Evolutionary conservation across 2,113 vertebrate genomes (phyloP), one percentile per base, ranked within the genome.

Genomic region (Mohoua ochrocephala): DNA sequence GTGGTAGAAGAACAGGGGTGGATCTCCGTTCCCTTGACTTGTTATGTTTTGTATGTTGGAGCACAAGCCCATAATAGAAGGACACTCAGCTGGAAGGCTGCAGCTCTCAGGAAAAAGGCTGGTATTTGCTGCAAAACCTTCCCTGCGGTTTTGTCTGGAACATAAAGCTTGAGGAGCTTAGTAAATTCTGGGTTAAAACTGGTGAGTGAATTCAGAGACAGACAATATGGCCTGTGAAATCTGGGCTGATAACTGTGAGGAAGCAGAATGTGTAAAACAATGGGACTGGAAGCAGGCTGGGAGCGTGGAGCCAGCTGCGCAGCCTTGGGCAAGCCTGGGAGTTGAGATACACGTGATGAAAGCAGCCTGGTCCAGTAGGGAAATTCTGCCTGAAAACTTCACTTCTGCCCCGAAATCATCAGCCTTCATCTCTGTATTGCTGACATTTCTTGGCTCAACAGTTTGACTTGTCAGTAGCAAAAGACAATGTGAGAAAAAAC

Each of bases 401-500:
- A 37, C 45, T 65, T 41, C 42, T 91, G 79, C 67, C 64, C 59
- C 74, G 56, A 76, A 93, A 67, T 96, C 81, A 82, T 79, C 47
- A 87, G 80, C 59, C 91, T 89, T 89, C 82, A 73, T 93, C 59
- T 97, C 68, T 69, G 4, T 33, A 31, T 80, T 33, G 47, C 45
- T 96, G 93, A 95, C 61, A 83, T 68, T 89, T 94, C 73, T 94
- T 97, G 63, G 53, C 64, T 95, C 53, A 28, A 22, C 5, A 1
- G 17, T 94, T 92, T 93, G 87, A 96, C 78, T 85, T 54, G 54
- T 95, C 91, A 94, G 86, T 59, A 93, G 91, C 80, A 87, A 84
- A 93, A 95, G 78, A 93, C 75, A 92, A 75, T 0, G 47, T 94
- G 91, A 94, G 93, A 91, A 94, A 96, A 87, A 96, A 90, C 89